Evolutionary conservation across 2,888 invertebrate species (phyloP), one percentile per base, ranked within the genome.

Genomic region (Watsonalla cultraria): DNA sequence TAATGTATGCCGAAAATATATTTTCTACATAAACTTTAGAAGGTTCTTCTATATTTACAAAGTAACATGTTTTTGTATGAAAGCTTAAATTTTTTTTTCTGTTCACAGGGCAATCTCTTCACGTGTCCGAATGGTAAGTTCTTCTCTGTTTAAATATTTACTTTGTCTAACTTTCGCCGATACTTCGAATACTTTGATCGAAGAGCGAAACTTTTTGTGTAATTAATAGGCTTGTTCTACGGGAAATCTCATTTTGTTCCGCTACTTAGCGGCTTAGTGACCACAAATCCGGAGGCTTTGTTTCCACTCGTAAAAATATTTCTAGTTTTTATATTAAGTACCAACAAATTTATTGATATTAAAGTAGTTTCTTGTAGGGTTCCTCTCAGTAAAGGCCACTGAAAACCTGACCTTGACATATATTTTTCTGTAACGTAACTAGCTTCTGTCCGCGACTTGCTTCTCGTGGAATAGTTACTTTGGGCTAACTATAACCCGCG

Each of bases 41-140:
- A 24, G 1, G 24, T 24, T 2, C 24, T 24, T 24, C 24, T 24
- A 24, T 2, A 4, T 24, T 4, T 2, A 42, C 42, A 11, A 11
- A 48, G n/a, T n/a, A n/a, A n/a, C n/a, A 35, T 37, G 13, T 13
- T 49, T 57, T 54, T 48, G n/a, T 47, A 51, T 55, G 13, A 53
- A 55, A 57, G 59, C 50, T 59, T 54, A 61, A 65, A 59, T 62
- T 61, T 66, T 70, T 61, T 70, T 76, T 83, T 82, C 77, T 78
- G 83, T 73, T 93, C 93, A 61, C 94, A 94, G 94, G 92, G 91
- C 74, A 92, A 92, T 74, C 80, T 94, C 83, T 94, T 94, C 89
- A 92, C 92, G 72, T 94, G 94, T 91, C 94, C 94, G 70, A 94
- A 93, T 79, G 94, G 94, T 94, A 85, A 94, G 94, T 93, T 50